These are phyloP conservation scores for Cygnus olor DNA, from an alignment of 2,797 vertebrate genomes.

Conservation along the genomic window DNA sequence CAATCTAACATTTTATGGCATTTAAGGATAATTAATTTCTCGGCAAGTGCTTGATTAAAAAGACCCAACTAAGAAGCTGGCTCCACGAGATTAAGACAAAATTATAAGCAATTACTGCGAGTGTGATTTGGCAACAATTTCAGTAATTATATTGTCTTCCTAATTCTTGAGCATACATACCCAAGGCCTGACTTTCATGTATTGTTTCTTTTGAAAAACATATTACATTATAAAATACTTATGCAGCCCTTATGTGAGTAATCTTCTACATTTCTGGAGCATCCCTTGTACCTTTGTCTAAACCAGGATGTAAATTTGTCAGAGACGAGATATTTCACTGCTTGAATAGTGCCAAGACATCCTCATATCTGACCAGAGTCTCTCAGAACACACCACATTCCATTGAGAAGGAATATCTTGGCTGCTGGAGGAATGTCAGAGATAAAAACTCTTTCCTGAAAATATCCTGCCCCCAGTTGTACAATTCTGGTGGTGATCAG, in stretches of 20 bases:
- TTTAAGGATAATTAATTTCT: slow-evolving; percentile 72
- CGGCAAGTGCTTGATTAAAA: slow-evolving; percentile 62
- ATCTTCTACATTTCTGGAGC: background rate
- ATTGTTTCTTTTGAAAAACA: background rate
- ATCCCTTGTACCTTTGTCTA: background rate
- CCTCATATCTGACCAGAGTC: background rate
- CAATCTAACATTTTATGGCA: slow-evolving; percentile 20
- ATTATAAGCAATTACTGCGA: slow-evolving; percentile 31
- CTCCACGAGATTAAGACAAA: slow-evolving; percentile 51
- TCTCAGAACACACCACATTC: background rate
- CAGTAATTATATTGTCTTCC: slow-evolving; percentile 20
- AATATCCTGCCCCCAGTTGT: background rate
- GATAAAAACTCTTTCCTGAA: background rate
- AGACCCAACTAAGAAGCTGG: slow-evolving; percentile 9
- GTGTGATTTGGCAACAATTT: slow-evolving; percentile 55
- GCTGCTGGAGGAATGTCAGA: background rate
- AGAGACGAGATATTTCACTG: background rate
- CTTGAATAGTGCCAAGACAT: background rate
- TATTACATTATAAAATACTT: background rate
- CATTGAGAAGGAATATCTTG: background rate
- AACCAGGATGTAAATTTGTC: background rate
- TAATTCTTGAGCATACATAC: slow-evolving; percentile 10
- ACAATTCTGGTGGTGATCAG: background rate
- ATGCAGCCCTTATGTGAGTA: background rate
- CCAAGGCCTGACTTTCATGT: background rate